Percentiles rank a stretch among this genome's conserved stretches.
phyloP scores from a whole-genome alignment of 2,888 invertebrate genomes.

The Mactromeris polynyma region DNA sequence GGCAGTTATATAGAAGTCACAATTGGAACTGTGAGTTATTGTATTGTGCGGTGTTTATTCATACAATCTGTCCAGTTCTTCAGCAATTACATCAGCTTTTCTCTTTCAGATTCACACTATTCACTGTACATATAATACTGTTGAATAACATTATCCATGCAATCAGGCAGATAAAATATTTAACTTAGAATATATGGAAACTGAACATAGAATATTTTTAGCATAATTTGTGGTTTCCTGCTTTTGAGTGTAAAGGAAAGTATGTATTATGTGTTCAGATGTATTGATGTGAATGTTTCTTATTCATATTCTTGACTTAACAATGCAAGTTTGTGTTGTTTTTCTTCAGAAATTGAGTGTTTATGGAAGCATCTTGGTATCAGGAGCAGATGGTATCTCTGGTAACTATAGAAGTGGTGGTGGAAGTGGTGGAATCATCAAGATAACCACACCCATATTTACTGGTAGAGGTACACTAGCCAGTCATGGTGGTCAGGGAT shows the following conservation, averaged over 20 bases:
- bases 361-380: conserved; percentile 68
- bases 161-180: no score
- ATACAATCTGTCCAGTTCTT: not conserved
- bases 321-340: not conserved
- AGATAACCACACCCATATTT: conserved; percentile 62
- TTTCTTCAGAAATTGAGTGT: conserved; percentile 66
- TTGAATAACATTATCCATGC: not conserved
- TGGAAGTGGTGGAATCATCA: conserved; percentile 77
- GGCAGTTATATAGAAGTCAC: conserved; percentile 72
- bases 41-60: not conserved
- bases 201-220: no score
- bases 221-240: no score
- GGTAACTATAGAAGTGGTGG: conserved; percentile 68
- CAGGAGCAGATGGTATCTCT: conserved; percentile 62
- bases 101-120: not conserved
- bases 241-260: no score
- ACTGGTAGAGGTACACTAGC: conserved; percentile 72
- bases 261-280: no score
- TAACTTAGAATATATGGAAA: no score
- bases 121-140: no score
- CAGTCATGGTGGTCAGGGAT: conserved; percentile 72
- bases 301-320: no score
- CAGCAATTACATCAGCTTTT: not conserved
- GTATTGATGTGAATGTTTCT: no score
- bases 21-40: conserved; percentile 70